These are phyloP conservation scores for Rhincodon typus DNA, from an alignment of 2,797 vertebrate genomes.

Conservation along the genomic window DNA sequence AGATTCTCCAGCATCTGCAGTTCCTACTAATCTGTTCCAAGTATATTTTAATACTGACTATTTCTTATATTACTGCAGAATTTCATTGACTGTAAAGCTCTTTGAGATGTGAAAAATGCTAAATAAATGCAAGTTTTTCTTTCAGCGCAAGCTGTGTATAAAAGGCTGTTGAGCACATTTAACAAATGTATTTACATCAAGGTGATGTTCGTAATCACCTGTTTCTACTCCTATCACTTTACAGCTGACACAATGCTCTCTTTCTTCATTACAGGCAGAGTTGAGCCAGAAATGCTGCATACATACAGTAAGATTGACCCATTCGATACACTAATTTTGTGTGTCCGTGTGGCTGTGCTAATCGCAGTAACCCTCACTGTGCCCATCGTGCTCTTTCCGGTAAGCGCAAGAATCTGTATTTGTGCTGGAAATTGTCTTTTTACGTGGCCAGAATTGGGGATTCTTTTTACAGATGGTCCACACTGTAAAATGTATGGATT, in stretches of 20 bases:
- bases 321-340: conserved; percentile 83
- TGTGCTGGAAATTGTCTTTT: no score
- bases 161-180: background rate
- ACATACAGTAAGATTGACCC: conserved; percentile 87
- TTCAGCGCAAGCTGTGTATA: no score
- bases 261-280: conserved; percentile 57
- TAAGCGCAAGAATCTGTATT: conserved; percentile 53
- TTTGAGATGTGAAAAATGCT: background rate
- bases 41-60: no score
- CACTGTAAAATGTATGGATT: background rate
- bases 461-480: background rate
- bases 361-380: conserved; percentile 91
- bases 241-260: background rate
- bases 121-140: background rate
- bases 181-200: background rate
- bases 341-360: conserved; percentile 89
- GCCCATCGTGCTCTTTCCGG: conserved; percentile 92
- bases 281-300: conserved; percentile 89
- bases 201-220: background rate
- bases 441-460: background rate
- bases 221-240: background rate
- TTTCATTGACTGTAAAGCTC: background rate
- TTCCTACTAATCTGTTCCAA: no score
- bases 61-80: background rate
- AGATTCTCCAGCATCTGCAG: no score